These are phyloP conservation scores for Decapterus maruadsi DNA, from an alignment of 2,797 vertebrate species.

Conservation along the genomic window DNA sequence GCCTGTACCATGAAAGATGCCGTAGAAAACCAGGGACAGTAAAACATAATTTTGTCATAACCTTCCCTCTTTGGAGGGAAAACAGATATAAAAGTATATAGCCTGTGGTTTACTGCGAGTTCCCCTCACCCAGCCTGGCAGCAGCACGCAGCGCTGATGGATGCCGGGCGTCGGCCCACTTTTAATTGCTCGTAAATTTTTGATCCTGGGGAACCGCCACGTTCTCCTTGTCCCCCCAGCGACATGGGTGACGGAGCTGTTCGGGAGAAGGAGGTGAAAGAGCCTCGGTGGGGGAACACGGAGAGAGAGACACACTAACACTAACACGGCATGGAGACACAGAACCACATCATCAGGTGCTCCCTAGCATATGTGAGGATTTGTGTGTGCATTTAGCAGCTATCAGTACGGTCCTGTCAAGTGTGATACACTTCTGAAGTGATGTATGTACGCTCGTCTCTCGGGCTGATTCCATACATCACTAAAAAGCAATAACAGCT, in stretches of 20 bases:
- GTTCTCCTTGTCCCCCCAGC: slow-evolving; percentile 82
- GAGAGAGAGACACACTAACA: slow-evolving; percentile 37
- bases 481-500: background rate
- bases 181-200: slow-evolving; percentile 99
- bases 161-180: slow-evolving; percentile 92
- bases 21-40: slow-evolving; percentile 87
- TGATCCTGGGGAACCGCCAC: slow-evolving; percentile 85
- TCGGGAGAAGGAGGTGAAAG: slow-evolving; percentile 75
- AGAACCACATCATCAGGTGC: slow-evolving; percentile 19
- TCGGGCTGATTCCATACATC: background rate
- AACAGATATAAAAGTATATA: slow-evolving; percentile 99
- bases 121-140: slow-evolving; percentile 92
- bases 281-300: slow-evolving; percentile 37
- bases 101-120: slow-evolving; percentile 94
- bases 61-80: slow-evolving; percentile 96
- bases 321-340: slow-evolving; percentile 26
- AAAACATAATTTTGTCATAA: slow-evolving; percentile 96
- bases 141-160: slow-evolving; percentile 92
- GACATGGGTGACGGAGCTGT: slow-evolving; percentile 80
- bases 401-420: slow-evolving; percentile 1
- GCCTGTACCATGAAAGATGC: slow-evolving; percentile 72
- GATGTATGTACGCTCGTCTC: background rate
- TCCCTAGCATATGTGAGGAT: background rate
- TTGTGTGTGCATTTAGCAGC: slow-evolving; percentile 15
- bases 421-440: background rate